These are phyloP conservation scores for Tinamus guttatus DNA, from an alignment of 2,113 vertebrate species.

Conservation along the genomic window DNA sequence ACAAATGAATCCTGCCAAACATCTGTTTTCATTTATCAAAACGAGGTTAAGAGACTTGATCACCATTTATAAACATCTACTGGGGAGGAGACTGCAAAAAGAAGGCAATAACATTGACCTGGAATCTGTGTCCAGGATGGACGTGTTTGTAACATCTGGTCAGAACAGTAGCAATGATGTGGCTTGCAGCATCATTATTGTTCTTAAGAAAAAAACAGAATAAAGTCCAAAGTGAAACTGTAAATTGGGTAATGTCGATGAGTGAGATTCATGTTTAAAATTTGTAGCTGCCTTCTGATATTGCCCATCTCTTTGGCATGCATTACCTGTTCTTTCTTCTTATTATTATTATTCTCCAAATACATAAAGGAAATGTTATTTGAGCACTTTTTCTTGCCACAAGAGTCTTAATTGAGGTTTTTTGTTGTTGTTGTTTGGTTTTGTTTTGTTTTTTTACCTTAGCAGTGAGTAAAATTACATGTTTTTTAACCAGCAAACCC, in stretches of 20 bases:
- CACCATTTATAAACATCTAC: slow-evolving; percentile 8
- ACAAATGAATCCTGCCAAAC: slow-evolving; percentile 8
- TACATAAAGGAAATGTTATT: neutral
- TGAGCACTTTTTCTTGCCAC: neutral
- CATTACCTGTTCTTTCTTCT: neutral
- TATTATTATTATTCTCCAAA: neutral
- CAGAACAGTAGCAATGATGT: neutral
- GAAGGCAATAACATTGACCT: neutral
- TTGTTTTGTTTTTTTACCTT: neutral
- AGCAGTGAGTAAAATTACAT: neutral
- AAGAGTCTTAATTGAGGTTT: neutral
- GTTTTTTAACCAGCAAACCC: neutral
- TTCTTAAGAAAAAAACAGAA: neutral
- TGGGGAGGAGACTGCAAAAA: neutral
- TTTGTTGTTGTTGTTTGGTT: no score
- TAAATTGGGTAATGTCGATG: neutral
- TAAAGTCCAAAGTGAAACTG: neutral
- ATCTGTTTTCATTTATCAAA: slow-evolving; percentile 52
- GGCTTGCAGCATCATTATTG: neutral
- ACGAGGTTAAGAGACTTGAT: slow-evolving; percentile 34
- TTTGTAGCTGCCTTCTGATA: neutral
- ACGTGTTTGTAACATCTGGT: neutral
- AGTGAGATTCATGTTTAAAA: neutral
- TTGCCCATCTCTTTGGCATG: neutral
- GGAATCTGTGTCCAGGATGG: neutral